Evolutionary conservation across 1,140 invertebrate species (phyloP).

Genomic region (Saccostrea echinata): DNA sequence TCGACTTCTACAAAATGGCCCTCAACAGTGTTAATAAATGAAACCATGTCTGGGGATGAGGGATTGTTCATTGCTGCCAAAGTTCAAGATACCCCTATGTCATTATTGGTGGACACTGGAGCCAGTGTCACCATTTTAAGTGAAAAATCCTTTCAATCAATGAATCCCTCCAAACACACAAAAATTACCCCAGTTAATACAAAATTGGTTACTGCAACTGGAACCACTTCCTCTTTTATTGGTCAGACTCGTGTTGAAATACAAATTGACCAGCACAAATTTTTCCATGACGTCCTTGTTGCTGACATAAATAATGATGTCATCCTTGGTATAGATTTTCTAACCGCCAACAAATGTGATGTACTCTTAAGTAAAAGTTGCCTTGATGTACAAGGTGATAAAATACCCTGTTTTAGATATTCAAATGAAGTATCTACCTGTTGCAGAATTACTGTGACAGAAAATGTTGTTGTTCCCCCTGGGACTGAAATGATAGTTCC

Average conservation of each 20-base stretch:
- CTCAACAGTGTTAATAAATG: constrained; percentile 26
- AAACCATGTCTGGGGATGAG: background rate
- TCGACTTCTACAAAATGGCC: no score
- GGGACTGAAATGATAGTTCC: no score
- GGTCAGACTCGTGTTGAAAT: constrained; percentile 34
- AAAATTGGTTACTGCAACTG: constrained; percentile 44
- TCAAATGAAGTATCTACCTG: background rate
- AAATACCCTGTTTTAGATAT: no score
- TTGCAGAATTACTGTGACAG: constrained; percentile 37
- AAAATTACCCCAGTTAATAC: background rate
- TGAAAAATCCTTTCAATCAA: constrained; percentile 36
- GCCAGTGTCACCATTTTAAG: constrained; percentile 39
- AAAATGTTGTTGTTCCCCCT: no score
- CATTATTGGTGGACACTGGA: constrained; percentile 40
- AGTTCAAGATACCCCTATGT: constrained; percentile 23
- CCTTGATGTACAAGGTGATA: constrained; percentile 17
- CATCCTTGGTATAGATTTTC: constrained; percentile 19
- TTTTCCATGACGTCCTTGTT: constrained; percentile 29
- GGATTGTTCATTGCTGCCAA: constrained; percentile 19
- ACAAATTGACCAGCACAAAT: constrained; percentile 29
- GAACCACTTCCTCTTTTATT: constrained; percentile 33
- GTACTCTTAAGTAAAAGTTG: constrained; percentile 28
- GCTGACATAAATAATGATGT: constrained; percentile 48
- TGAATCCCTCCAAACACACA: background rate
- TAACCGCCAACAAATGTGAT: background rate